Evolutionary conservation across 2,797 vertebrate species (phyloP).

Genomic region (Acanthurus tractus): DNA sequence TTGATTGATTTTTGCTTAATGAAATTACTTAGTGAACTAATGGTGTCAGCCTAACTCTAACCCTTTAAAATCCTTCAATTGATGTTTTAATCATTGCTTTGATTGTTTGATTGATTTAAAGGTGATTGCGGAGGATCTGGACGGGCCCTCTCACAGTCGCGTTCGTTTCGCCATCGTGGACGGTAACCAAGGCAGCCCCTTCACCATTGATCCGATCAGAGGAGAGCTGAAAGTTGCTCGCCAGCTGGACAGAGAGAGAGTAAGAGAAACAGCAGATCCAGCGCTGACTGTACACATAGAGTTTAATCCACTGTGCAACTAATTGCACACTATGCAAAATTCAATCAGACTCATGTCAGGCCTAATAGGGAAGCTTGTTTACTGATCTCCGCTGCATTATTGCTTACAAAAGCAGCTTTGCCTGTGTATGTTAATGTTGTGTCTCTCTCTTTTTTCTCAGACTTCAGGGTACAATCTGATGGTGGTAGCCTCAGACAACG

Average conservation of each 20-base stretch:
- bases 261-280: conserved; percentile 74
- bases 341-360: conserved; percentile 67
- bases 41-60: no score
- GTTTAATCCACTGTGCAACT: conserved; percentile 62
- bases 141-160: conserved; percentile 91
- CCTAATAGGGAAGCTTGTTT: conserved; percentile 67
- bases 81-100: neutral
- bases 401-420: conserved; percentile 62
- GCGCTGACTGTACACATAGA: conserved; percentile 57
- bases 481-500: conserved; percentile 92
- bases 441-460: conserved; percentile 73
- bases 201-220: conserved; percentile 90
- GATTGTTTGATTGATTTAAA: conserved; percentile 65
- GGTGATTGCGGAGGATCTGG: conserved; percentile 95
- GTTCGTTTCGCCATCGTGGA: conserved; percentile 92
- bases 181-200: conserved; percentile 95
- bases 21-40: no score
- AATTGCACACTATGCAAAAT: conserved; percentile 71
- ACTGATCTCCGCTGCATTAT: conserved; percentile 57
- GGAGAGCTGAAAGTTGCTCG: conserved; percentile 95
- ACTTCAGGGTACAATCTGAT: conserved; percentile 96
- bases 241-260: conserved; percentile 94
- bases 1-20: no score
- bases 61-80: no score
- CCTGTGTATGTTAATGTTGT: conserved; percentile 43